Evolutionary conservation across 2,797 vertebrate species (phyloP), one percentile per base, ranked within the genome.

Genomic region (Falco concolor): DNA sequence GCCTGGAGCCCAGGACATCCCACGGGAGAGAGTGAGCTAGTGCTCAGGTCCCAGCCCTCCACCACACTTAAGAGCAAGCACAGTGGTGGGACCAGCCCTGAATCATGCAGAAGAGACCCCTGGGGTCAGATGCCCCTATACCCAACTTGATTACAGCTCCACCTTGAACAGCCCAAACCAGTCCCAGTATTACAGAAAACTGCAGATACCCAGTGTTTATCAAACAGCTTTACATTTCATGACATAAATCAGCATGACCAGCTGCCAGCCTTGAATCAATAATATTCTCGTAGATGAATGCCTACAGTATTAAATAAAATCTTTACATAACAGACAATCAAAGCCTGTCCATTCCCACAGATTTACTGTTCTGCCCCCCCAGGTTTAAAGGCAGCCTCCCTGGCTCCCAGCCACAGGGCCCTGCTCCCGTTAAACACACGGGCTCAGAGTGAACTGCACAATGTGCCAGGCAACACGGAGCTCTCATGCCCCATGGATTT

Each of bases 251-350:
- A 90, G 61, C 5, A 74, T 77, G 83, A 90, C n/a, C 72, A 90
- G 77, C 95, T 95, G 95, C 74, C 88, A 95, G 90, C 61, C 75
- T 64, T 42, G 6, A 95, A 95, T 96, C 96, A 90, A 80, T 95
- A 97, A 95, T 77, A 89, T 84, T 77, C 89, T 94, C 87, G 90
- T 90, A 95, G 88, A 92, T 88, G 94, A 96, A 76, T 19, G 54
- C 82, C 36, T 79, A 16, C 70, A 94, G 80, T 19, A 96, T 95
- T 94, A 95, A 96, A 95, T 85, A 90, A 95, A 95, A 82, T 44
- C 90, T 93, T 93, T 95, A 92, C 94, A 90, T 76, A 95, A 95
- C 44, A 77, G 93, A 90, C 77, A 87, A 77, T 70, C 93, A 83
- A 88, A 91, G 60, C 40, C 75, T 82, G 93, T 40, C 77, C 64